Evolutionary conservation across 2,113 vertebrate species (phyloP).

Genomic region (Aythya baeri): DNA sequence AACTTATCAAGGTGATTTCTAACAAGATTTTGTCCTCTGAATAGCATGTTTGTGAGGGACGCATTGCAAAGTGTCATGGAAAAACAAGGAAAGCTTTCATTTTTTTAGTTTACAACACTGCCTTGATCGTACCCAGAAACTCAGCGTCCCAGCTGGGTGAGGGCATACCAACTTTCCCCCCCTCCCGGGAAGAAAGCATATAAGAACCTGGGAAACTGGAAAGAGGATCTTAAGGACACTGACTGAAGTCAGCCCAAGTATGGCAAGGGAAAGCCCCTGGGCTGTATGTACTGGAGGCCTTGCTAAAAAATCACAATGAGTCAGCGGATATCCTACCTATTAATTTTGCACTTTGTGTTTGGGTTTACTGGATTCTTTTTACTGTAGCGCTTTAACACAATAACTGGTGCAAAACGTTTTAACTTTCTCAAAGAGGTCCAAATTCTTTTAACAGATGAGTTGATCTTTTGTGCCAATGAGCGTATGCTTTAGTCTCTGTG

Average conservation of each 20-base stretch:
- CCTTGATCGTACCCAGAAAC: neutral
- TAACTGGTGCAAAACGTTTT: conserved; percentile 17
- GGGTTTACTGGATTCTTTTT: conserved; percentile 32
- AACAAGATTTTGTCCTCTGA: neutral
- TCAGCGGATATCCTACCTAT: conserved; percentile 26
- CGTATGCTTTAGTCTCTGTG: neutral
- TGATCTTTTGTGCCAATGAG: conserved; percentile 24
- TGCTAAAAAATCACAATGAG: neutral
- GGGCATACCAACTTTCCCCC: neutral
- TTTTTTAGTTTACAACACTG: neutral
- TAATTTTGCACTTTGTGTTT: conserved; percentile 28
- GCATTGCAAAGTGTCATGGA: neutral
- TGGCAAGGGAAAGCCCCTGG: neutral
- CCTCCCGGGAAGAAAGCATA: neutral
- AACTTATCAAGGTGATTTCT: neutral
- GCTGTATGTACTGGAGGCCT: neutral
- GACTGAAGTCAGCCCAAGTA: neutral
- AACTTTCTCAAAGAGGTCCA: conserved; percentile 29
- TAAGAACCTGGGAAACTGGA: neutral
- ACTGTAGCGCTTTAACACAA: neutral
- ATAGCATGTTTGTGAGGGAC: neutral
- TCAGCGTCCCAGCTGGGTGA: neutral
- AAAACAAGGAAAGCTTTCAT: neutral
- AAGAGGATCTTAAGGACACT: neutral
- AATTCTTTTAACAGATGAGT: conserved; percentile 56